Evolutionary conservation across 1,140 invertebrate genomes (phyloP).

Genomic region (Bombus pyrosoma): DNA sequence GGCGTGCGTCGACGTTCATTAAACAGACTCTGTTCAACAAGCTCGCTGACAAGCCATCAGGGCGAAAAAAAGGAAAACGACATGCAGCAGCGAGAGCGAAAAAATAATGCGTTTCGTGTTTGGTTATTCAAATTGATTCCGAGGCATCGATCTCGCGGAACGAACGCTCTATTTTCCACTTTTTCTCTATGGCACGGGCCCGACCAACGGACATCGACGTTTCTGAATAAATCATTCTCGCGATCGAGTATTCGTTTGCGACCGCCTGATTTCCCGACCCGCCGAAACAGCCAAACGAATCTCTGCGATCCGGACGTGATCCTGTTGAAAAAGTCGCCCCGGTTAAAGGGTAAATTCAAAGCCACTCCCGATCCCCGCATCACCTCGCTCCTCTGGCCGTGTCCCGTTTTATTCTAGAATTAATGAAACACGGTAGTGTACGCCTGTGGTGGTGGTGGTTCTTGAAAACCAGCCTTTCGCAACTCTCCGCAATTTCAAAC

Average conservation of each 20-base stretch:
- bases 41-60: neutral
- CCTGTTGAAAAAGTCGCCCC: slow-evolving; percentile 8
- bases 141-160: neutral
- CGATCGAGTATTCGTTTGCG: slow-evolving; percentile 41
- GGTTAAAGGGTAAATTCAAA: slow-evolving; percentile 39
- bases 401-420: slow-evolving; percentile 21
- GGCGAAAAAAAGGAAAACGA: too few species aligned
- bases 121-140: slow-evolving; percentile 32
- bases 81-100: too few species aligned
- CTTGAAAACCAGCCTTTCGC: neutral
- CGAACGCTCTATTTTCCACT: neutral
- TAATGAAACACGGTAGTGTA: neutral
- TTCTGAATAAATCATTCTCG: slow-evolving; percentile 49
- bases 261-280: slow-evolving; percentile 16
- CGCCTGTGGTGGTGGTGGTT: neutral
- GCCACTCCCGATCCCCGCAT: neutral
- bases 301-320: neutral
- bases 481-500: slow-evolving; percentile 20
- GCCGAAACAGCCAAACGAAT: slow-evolving; percentile 7
- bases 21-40: neutral
- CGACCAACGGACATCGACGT: slow-evolving; percentile 21
- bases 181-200: neutral
- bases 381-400: neutral
- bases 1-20: neutral
- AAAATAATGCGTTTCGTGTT: slow-evolving; percentile 4